phyloP scores from a whole-genome alignment of 2,797 vertebrate species.

The Phrynocephalus guinanensis region DNA sequence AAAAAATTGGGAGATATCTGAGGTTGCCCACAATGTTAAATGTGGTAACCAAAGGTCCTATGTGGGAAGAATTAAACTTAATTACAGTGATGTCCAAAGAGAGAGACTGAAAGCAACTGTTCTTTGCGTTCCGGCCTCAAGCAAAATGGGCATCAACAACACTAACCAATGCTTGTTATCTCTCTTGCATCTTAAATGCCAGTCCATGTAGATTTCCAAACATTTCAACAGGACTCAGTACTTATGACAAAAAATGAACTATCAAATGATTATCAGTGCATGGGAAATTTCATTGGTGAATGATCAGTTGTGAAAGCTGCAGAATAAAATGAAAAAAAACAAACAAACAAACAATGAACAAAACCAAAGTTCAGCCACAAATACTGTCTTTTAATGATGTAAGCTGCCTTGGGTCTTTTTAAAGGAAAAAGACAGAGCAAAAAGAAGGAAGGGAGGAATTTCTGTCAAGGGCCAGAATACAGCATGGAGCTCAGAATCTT shows the following conservation, averaged over 20 bases:
- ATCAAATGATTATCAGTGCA: neutral
- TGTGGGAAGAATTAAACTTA: neutral
- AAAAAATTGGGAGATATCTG: neutral
- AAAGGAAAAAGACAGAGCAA: too few species aligned
- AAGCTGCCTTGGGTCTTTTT: too few species aligned
- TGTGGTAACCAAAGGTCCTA: neutral
- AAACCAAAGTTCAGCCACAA: too few species aligned
- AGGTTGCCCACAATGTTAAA: neutral
- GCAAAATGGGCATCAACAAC: neutral
- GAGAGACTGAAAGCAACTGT: neutral
- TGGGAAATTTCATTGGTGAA: neutral
- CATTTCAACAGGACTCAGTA: neutral
- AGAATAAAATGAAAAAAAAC: too few species aligned
- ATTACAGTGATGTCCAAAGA: neutral
- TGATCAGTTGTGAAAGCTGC: neutral
- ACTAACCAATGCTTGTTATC: neutral
- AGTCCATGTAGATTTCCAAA: neutral
- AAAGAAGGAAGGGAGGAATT: too few species aligned
- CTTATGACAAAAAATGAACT: neutral
- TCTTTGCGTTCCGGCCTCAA: neutral
- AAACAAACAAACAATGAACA: too few species aligned
- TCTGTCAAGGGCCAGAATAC: too few species aligned
- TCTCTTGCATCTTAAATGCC: neutral
- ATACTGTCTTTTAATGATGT: too few species aligned
- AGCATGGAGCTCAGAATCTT: neutral